These are phyloP conservation scores for Ophiothrix spiculata DNA, from an alignment of 35 echinoderm and acorn worm species.

Conservation along the genomic window DNA sequence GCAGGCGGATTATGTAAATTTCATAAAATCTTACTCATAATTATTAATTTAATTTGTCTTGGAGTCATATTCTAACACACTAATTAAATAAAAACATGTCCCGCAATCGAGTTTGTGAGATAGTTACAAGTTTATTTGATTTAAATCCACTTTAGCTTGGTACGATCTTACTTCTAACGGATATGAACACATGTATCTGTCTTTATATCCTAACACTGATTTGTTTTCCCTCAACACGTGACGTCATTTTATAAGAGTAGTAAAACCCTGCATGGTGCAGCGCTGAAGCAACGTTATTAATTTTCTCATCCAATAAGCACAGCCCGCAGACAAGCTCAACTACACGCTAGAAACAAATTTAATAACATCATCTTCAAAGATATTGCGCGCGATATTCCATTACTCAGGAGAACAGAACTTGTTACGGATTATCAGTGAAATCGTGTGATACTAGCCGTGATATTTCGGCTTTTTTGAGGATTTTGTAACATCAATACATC, in stretches of 20 bases:
- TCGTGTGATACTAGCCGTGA: neutral
- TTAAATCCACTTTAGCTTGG: neutral
- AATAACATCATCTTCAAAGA: conserved; percentile 10
- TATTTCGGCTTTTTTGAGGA: conserved; percentile 12
- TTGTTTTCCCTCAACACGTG: neutral
- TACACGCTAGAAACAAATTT: neutral
- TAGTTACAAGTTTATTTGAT: neutral
- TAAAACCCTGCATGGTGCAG: neutral
- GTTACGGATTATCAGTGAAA: neutral
- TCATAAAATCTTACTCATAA: neutral
- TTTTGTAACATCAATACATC: neutral
- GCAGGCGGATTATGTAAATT: neutral
- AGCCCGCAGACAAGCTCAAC: neutral
- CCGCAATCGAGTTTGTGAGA: neutral
- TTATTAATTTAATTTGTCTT: neutral
- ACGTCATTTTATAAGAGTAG: neutral
- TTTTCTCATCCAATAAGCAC: conserved; percentile 12
- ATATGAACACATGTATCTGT: neutral
- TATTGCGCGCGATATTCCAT: neutral
- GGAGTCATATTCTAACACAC: neutral
- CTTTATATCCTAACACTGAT: neutral
- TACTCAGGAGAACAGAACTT: neutral
- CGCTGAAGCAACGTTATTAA: conserved; percentile 9
- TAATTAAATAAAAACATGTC: neutral
- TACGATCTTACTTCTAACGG: neutral